A percentile compares a stretch with the other conserved stretches of the same genome.
phyloP scores from a whole-genome alignment of 2,113 vertebrate genomes.

The Sturnus vulgaris region DNA sequence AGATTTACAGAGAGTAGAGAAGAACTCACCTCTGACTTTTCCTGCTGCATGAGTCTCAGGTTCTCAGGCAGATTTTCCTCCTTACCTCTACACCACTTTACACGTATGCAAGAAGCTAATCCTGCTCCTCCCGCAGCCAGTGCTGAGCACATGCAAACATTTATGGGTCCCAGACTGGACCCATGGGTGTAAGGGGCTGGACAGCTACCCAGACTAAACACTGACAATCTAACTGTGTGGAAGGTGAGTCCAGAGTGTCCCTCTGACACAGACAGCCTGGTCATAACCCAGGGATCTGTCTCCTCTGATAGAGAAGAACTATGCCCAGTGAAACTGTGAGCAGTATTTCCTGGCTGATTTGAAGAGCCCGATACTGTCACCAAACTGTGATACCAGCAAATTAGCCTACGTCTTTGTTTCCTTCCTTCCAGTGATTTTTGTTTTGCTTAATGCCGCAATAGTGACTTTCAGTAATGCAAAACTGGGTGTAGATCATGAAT shows the following conservation, averaged over 20 bases:
- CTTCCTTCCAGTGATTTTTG: neutral
- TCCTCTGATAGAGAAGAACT: neutral
- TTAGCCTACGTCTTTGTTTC: neutral
- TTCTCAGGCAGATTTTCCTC: neutral
- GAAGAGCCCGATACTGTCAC: neutral
- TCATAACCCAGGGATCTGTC: neutral
- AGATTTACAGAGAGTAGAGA: neutral
- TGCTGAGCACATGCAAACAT: neutral
- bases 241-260: neutral
- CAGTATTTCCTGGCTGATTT: neutral
- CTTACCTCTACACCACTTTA: neutral
- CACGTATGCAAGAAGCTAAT: accelerated
- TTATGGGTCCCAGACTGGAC: neutral
- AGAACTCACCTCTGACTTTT: neutral
- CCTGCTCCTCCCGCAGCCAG: neutral
- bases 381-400: neutral
- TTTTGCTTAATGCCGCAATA: neutral
- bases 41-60: neutral
- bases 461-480: neutral
- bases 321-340: neutral
- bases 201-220: neutral
- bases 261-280: neutral
- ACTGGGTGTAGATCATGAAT: neutral
- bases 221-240: accelerated
- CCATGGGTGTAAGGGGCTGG: neutral